Base-by-base conservation (phyloP, 2,888 invertebrate genomes). In the Agrochola macilenta region DNA sequence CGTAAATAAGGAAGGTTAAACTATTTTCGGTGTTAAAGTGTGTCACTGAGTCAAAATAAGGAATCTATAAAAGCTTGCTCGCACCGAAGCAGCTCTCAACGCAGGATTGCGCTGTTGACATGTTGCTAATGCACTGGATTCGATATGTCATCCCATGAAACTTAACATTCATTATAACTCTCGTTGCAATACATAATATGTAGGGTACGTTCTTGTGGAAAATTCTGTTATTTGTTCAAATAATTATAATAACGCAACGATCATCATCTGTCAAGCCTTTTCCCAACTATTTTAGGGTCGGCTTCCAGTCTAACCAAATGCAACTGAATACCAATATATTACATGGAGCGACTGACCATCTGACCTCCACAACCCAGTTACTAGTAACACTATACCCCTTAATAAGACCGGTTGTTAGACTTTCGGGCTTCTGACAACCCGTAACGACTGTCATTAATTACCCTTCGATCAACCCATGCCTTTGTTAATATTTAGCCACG, bases 81-180 rank as follows among this genome's bases (percentile, higher is more conserved):
- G 46, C 26, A 20, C 12, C 23, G 4, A 58, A 52, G 81, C n/a
- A 30, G 52, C 26, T 73, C 17, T 78, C 26, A 78, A 23, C 17
- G 8, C 7, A 52, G 58, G 20, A 58, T 17, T 72, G 7, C 30
- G 20, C 43, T 46, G 54, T 68, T 46, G 72, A 74, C 14, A 54
- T 39, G 23, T 35, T 20, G 23, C 26, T 54, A 78, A 79, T 26
- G 35, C 52, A 35, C n/a, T 39, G n/a, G 64, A 73, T 35, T 65
- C 17, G 1, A 3, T 61, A 2, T 26, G 52, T 63, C 58, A 26
- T 43, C 11, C 17, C 26, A 5, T 61, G 12, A 52, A 8, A n/a
- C 20, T 35, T 63, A 7, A 20, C 30, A 30, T 54, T 52, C 1
- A 63, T 63, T 20, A 30, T 49, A 52, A 14, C 0, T 17, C 11